phyloP scores from a whole-genome alignment of 2,797 vertebrate species.

The Pseudocheirus occidentalis region DNA sequence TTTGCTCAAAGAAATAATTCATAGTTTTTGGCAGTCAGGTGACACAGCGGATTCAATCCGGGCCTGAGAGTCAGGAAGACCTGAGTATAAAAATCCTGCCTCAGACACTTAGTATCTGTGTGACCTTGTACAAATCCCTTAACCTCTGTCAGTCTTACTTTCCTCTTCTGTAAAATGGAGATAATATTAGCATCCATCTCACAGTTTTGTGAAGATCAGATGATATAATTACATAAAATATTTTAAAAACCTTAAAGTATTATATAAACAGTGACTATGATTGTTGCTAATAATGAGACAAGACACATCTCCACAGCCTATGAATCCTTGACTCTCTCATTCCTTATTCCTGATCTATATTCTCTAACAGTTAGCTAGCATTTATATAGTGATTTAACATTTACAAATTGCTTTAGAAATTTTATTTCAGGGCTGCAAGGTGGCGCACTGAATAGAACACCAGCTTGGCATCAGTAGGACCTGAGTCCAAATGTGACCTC shows the following conservation, averaged over 20 bases:
- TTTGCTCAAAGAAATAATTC: background rate
- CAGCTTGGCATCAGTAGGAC: too few species aligned
- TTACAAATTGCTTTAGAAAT: background rate
- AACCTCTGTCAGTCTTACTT: background rate
- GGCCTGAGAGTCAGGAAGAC: background rate
- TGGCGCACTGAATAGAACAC: too few species aligned
- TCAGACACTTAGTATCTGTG: background rate
- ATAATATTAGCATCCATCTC: background rate
- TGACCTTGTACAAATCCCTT: background rate
- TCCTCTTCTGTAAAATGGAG: background rate
- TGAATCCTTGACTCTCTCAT: background rate
- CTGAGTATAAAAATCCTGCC: too few species aligned
- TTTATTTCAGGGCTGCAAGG: too few species aligned
- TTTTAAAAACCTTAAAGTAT: background rate
- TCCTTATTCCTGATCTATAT: background rate
- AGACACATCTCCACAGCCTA: background rate
- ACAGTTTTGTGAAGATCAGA: background rate
- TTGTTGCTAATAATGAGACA: background rate
- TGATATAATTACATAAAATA: background rate
- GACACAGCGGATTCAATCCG: background rate
- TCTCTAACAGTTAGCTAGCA: background rate
- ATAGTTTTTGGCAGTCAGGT: background rate
- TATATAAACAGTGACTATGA: background rate
- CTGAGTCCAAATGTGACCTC: too few species aligned
- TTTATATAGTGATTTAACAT: background rate